These are phyloP conservation scores for Morone saxatilis DNA, from an alignment of 2,113 vertebrate species.

Conservation along the genomic window DNA sequence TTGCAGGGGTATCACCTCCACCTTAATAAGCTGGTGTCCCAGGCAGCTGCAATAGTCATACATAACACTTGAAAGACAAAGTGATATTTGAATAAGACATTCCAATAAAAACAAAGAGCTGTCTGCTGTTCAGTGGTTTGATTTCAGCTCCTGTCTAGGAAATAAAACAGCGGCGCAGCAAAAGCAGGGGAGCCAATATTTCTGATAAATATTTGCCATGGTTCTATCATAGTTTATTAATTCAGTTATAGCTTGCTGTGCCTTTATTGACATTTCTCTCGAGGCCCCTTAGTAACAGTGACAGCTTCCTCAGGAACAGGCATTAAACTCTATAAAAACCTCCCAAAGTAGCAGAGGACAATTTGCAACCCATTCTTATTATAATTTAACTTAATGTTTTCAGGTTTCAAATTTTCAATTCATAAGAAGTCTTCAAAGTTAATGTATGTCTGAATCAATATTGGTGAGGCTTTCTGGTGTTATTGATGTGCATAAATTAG, in stretches of 20 bases:
- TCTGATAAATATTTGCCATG: conserved; percentile 55
- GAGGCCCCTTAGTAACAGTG: background rate
- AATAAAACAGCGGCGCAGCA: conserved; percentile 7
- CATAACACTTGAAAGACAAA: conserved; percentile 23
- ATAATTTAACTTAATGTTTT: conserved; percentile 1
- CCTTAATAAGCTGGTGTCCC: background rate
- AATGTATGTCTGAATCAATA: conserved; percentile 19
- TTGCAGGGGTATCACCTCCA: conserved; percentile 7
- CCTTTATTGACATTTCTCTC: conserved; percentile 18
- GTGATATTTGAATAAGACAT: conserved; percentile 41
- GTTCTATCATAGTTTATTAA: conserved; percentile 59
- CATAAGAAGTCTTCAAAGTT: conserved; percentile 6
- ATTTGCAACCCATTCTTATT: background rate
- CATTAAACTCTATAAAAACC: conserved; percentile 41
- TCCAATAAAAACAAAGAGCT: conserved; percentile 42
- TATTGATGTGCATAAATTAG: conserved; percentile 28
- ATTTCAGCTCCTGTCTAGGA: conserved; percentile 18
- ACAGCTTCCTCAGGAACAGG: conserved; percentile 49
- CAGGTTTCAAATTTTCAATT: background rate
- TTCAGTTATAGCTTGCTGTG: conserved; percentile 41
- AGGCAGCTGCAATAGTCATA: background rate
- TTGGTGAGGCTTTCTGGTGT: background rate
- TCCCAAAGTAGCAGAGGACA: background rate
- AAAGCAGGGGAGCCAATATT: conserved; percentile 30
- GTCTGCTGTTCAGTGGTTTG: conserved; percentile 24